Base-by-base conservation (phyloP, 1,140 invertebrate species). In the Camponotus pennsylvanicus region DNA sequence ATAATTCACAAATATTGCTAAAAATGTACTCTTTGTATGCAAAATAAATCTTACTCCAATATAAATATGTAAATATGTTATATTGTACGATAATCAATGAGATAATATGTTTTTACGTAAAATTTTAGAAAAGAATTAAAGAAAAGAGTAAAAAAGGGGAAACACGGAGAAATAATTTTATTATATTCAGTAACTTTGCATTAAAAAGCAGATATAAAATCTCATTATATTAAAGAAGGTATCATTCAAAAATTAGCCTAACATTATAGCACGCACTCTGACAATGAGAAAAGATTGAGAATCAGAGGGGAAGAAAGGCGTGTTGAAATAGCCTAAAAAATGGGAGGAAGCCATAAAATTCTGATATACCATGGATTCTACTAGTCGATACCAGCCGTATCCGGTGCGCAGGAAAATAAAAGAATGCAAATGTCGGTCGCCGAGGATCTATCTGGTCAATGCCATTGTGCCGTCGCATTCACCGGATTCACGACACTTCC, bases 281-380 rank as follows among this genome's bases (percentile, higher is more conserved):
- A 27, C 21, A 21, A 21, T 42, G 27, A 84, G 59, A 83, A 75
- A 73, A 75, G 79, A 63, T 75, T n/a, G n/a, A 82, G 21, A 15
- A 55, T 40, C 59, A 37, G 61, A 55, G 64, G 45, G 11, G 45
- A 64, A 64, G 40, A 21, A 67, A 49, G 21, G 45, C 45, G 59
- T 21, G 32, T 61, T 73, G 34, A 40, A 37, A n/a, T 34, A 9
- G 32, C 59, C 13, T 49, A 73, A 82, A 73, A 73, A 82, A 37
- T 59, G 73, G 69, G 63, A 89, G 85, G 89, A 90, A 90, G 88
- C 63, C 85, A 89, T 87, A 89, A 52, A 52, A 89, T 64, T 89
- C 61, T 78, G 85, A 84, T 67, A 69, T 59, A 85, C 73, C 73
- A 87, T 69, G 88, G 71, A 89, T 37, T 82, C 87, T 70, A 21